These are phyloP conservation scores for Aphelenchoides besseyi DNA, from an alignment of 1,140 invertebrate genomes.

Conservation along the genomic window DNA sequence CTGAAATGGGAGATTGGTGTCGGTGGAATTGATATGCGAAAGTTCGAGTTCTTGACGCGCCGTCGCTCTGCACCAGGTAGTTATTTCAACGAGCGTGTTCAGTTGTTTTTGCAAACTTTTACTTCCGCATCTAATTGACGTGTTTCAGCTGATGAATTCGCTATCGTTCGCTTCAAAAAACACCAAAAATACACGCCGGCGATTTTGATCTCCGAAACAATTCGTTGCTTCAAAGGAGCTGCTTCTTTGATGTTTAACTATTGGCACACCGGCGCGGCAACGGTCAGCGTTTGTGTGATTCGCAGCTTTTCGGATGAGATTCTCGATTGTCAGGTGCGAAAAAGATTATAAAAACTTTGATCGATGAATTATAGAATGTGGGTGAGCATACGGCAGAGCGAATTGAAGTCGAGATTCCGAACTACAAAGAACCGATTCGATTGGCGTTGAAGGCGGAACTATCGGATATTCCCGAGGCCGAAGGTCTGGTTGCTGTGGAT, in stretches of 20 bases:
- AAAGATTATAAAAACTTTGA: slow-evolving; percentile 8
- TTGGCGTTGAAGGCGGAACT: slow-evolving; percentile 49
- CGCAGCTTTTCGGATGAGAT: slow-evolving; percentile 41
- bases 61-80: slow-evolving; percentile 31
- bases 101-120: slow-evolving; percentile 18
- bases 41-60: slow-evolving; percentile 48
- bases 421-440: slow-evolving; percentile 50
- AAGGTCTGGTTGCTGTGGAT: slow-evolving; percentile 46
- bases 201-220: slow-evolving; percentile 54
- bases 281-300: slow-evolving; percentile 44
- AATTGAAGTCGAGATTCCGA: slow-evolving; percentile 50
- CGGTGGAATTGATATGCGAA: slow-evolving; percentile 49
- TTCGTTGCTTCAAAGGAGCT: slow-evolving; percentile 46
- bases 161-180: slow-evolving; percentile 42
- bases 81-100: slow-evolving; percentile 27
- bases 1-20: slow-evolving; percentile 55
- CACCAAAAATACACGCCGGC: slow-evolving; percentile 31
- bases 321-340: slow-evolving; percentile 50
- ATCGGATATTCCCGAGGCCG: slow-evolving; percentile 17
- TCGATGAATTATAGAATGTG: slow-evolving; percentile 10
- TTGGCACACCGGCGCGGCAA: slow-evolving; percentile 51
- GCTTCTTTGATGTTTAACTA: slow-evolving; percentile 40
- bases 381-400: background rate
- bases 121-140: slow-evolving; percentile 27
- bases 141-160: slow-evolving; percentile 51